Percentiles rank a stretch among this genome's conserved stretches.
These are phyloP conservation scores for Drosophila melanica DNA, from an alignment of 1,140 invertebrate genomes.

Conservation along the genomic window DNA sequence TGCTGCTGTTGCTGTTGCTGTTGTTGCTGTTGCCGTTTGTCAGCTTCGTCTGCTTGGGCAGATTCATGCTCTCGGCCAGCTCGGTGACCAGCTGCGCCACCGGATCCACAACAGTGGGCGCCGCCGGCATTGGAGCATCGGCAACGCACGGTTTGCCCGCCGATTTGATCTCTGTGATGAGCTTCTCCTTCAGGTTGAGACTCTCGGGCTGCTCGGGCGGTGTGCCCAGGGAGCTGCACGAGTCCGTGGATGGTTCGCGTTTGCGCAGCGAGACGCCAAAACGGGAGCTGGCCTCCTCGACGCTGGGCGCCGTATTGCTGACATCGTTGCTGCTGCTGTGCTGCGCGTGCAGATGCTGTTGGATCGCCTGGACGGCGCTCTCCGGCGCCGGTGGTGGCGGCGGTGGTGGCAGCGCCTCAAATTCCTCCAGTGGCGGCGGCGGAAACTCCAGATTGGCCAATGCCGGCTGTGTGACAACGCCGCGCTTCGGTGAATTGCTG, in stretches of 20 bases:
- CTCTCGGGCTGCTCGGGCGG: conserved; percentile 68
- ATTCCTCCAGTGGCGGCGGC: conserved; percentile 89
- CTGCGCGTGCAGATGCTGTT: conserved; percentile 72
- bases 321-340: conserved; percentile 85
- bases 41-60: conserved; percentile 82
- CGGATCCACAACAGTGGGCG: conserved; percentile 86
- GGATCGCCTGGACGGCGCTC: conserved; percentile 67
- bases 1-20: conserved; percentile 9
- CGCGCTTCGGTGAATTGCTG: conserved; percentile 86
- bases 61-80: conserved; percentile 87
- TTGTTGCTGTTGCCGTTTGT: conserved; percentile 56
- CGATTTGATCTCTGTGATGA: conserved; percentile 92
- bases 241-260: conserved; percentile 87
- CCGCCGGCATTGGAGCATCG: conserved; percentile 30
- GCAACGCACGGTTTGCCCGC: conserved; percentile 86
- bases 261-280: conserved; percentile 90
- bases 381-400: conserved; percentile 78
- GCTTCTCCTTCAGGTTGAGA: conserved; percentile 89
- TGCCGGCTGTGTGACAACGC: conserved; percentile 84
- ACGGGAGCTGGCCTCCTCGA: conserved; percentile 88
- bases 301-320: conserved; percentile 87
- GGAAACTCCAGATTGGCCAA: conserved; percentile 93
- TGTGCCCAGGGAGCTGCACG: conserved; percentile 85
- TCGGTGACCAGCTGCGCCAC: conserved; percentile 92
- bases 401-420: conserved; percentile 83